Base-by-base conservation (phyloP, 1,140 invertebrate genomes). In the Psilanteris sp. region DNA sequence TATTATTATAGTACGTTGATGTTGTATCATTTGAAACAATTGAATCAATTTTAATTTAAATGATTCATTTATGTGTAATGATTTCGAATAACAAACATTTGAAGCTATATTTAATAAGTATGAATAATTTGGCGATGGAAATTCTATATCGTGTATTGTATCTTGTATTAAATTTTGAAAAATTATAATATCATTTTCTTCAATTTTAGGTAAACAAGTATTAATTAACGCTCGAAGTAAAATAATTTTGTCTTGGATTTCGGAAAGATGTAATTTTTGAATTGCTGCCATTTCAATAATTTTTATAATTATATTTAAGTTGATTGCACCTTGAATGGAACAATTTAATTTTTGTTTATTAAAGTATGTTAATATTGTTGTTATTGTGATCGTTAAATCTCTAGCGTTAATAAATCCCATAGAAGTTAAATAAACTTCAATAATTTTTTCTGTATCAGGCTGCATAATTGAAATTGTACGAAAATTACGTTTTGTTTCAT, bases 401-500 rank as follows among this genome's bases (percentile, higher is more conserved):
- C 89, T 87, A 4, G 91, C 91, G 52, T 90, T 84, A 0, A 89
- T 78, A 80, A 93, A 94, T 24, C 93, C 93, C 68, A 87, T 91
- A 0, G 93, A 92, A 75, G 91, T 92, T 3, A 94, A 82, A 5
- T 89, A 89, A 27, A 94, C 89, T 84, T 94, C 92, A 11, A 90
- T 89, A 79, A 94, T 93, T 79, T 91, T 87, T 5, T 89, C 87
- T 62, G 91, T 89, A 82, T 94, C 92, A 4, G 93, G 93, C 7
- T 90, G 88, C 88, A 92, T 91, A 90, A 94, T 92, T 7, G 92
- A 90, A 2, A 94, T 90, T 9, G 91, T 91, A 57, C 93, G 88
- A 81, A 94, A 94, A 20, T 93, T 82, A 4, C 90, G 86, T 82
- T 91, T 93, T 1, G 92, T 84, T 81, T 93, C 93, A 73, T 94